These are phyloP conservation scores for Gorsachius magnificus DNA, from an alignment of 2,797 vertebrate genomes.

Conservation along the genomic window DNA sequence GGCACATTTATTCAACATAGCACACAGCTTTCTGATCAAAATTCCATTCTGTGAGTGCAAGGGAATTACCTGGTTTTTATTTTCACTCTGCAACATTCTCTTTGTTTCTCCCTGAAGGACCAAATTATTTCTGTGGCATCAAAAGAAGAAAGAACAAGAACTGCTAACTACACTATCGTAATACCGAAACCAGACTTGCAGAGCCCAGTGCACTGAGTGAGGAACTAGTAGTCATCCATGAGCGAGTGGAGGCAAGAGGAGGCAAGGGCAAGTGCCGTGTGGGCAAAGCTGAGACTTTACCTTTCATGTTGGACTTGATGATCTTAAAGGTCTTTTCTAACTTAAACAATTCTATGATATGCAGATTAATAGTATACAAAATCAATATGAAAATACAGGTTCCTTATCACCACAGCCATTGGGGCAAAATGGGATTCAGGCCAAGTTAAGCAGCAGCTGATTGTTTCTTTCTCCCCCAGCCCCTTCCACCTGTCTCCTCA, in stretches of 20 bases:
- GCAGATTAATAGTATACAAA: background rate
- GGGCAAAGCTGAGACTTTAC: background rate
- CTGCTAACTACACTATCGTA: background rate
- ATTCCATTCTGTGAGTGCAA: background rate
- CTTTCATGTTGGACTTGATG: background rate
- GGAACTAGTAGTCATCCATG: background rate
- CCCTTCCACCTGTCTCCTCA: background rate
- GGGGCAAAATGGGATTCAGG: background rate
- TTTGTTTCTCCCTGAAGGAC: background rate
- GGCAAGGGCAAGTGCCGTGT: background rate
- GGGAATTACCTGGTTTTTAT: background rate
- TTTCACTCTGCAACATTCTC: background rate
- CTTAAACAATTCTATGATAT: too few relatives aligned
- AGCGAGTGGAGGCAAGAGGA: background rate
- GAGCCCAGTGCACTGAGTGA: background rate
- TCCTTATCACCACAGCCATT: background rate
- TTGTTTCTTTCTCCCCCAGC: background rate
- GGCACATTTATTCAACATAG: background rate
- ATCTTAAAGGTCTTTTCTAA: too few relatives aligned
- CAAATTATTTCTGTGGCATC: background rate
- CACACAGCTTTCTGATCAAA: background rate
- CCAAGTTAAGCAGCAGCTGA: background rate
- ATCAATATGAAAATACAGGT: background rate
- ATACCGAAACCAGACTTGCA: background rate
- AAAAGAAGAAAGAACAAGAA: background rate